Conservation (phyloP, 1,140 invertebrate genomes). For the Tetranychus cinnabarinus region DNA sequence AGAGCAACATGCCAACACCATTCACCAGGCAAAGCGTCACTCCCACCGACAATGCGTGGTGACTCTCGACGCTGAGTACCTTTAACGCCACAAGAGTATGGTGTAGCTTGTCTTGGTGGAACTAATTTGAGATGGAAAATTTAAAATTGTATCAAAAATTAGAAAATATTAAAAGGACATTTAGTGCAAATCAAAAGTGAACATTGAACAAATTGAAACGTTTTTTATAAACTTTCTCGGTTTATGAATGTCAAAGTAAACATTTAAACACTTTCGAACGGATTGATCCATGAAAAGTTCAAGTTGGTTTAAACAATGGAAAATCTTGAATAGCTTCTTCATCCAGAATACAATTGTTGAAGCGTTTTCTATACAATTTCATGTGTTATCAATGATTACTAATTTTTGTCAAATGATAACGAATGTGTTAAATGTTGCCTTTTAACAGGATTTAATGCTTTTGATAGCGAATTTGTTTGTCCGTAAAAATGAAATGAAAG, state of each 20-base stretch:
- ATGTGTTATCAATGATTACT: not conserved
- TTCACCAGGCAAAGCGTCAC: slow-evolving; percentile 63
- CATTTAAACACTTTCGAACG: not conserved
- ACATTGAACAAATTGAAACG: too few species aligned
- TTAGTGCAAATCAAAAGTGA: too few species aligned
- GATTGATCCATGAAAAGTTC: not conserved
- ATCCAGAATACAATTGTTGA: not conserved
- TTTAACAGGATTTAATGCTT: too few species aligned
- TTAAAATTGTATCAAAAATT: too few species aligned
- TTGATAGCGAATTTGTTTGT: too few species aligned
- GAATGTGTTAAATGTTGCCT: too few species aligned
- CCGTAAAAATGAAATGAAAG: too few species aligned
- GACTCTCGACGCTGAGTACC: slow-evolving; percentile 12
- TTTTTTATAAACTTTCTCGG: not conserved
- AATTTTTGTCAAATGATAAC: too few species aligned
- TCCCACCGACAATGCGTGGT: slow-evolving; percentile 57
- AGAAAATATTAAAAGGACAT: too few species aligned
- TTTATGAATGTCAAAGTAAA: not conserved
- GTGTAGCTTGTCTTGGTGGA: not conserved
- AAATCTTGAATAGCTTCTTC: too few species aligned
- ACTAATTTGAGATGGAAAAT: not conserved
- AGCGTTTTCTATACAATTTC: not conserved
- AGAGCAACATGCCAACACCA: slow-evolving; percentile 86
- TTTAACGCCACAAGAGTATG: slow-evolving; percentile 15
- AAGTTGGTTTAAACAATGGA: too few species aligned